Evolutionary conservation across 2,797 vertebrate species (phyloP), one percentile per base, ranked within the genome.

Genomic region (Taenioides sp.): DNA sequence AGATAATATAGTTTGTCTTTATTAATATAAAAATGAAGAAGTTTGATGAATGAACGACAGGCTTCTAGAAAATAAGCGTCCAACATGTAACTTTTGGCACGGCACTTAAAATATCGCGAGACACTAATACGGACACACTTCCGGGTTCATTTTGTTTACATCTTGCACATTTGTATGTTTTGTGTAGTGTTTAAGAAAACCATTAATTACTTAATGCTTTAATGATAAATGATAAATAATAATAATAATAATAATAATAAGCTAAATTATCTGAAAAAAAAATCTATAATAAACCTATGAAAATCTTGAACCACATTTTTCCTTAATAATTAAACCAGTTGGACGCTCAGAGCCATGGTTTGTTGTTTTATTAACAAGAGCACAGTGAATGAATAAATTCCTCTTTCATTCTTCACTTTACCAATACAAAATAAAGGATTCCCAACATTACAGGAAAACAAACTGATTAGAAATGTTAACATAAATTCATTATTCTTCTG

Each of bases 341-440:
- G 10, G 10, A 22, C n/a, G 4, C 52, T 11, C 20, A 20, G 52
- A 75, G 2, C 25, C 37, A 20, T 6, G n/a, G 68, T 81, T 58
- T 62, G 10, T 34, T 66, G 2, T 72, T 89, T 89, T 84, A 87
- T 87, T 87, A 70, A 17, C 65, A 28, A 70, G 75, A 5, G 3
- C 47, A 65, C 16, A 14, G 62, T 22, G 61, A 74, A 77, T 49
- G 25, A 55, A 57, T 77, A 49, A 37, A 73, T 47, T 71, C 14
- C 67, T 50, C 70, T 50, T 25, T 71, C 64, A 6, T 78, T 74
- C 77, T 78, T 47, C 43, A 47, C 14, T 47, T 62, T 78, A 71
- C 71, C 79, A 78, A 78, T 81, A 85, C 77, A 87, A 80, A 86
- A 82, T 28, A 66, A 49, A 72, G 3, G 22, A 59, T 23, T 70